Evolutionary conservation across 2,888 invertebrate species (phyloP).

Genomic region (Piscicola geometra): DNA sequence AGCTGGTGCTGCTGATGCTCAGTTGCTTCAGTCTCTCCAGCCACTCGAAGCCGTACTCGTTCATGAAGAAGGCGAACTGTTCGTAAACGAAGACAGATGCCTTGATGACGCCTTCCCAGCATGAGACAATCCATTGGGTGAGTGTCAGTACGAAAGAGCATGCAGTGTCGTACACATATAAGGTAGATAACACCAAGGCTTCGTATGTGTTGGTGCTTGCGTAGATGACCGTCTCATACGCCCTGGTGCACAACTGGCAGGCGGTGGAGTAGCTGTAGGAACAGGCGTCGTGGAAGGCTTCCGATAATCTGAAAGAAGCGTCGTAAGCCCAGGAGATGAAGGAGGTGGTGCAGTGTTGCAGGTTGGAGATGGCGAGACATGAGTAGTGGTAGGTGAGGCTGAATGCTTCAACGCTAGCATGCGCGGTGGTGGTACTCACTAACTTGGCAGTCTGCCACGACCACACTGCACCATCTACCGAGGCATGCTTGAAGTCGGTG

Average conservation of each 20-base stretch:
- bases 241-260: not conserved
- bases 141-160: not conserved
- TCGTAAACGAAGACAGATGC: constrained; percentile 6
- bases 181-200: not conserved
- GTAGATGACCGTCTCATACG: not conserved
- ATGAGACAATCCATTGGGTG: not conserved
- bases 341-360: not conserved
- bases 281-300: not conserved
- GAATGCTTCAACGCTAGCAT: not conserved
- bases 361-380: not conserved
- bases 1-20: not conserved
- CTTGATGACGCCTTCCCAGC: not conserved
- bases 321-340: constrained; percentile 15
- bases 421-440: not conserved
- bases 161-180: not conserved
- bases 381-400: not conserved
- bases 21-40: constrained; percentile 4
- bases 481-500: constrained; percentile 32
- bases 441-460: not conserved
- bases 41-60: constrained; percentile 26
- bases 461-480: constrained; percentile 1
- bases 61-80: not conserved
- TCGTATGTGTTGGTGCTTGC: not conserved
- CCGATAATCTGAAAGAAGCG: not conserved
- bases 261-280: no score